phyloP scores from a whole-genome alignment of 2,888 invertebrate species.

The Anaspis maculata region DNA sequence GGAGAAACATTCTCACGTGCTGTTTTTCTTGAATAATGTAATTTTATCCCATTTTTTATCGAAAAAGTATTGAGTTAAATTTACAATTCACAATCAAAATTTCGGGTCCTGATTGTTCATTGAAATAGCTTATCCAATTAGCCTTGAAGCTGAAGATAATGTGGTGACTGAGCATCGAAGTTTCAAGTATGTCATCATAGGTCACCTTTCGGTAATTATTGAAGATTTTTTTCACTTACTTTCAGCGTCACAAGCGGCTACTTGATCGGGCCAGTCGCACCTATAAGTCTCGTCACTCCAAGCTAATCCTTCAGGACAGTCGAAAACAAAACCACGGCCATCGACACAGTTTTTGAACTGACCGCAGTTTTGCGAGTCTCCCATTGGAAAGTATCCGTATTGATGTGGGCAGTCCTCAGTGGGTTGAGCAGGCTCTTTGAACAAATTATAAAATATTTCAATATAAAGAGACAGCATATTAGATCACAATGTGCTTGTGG shows the following conservation, averaged over 20 bases:
- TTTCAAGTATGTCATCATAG: not conserved
- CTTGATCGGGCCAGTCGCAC: conserved; percentile 86
- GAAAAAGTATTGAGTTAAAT: too few relatives aligned
- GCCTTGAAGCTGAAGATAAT: too few relatives aligned
- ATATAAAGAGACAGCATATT: conserved; percentile 1
- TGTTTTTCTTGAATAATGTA: too few relatives aligned
- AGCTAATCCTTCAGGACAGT: conserved; percentile 79
- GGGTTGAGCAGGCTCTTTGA: conserved; percentile 58
- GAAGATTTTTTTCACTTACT: conserved; percentile 50
- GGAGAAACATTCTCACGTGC: too few relatives aligned
- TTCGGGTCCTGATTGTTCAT: too few relatives aligned
- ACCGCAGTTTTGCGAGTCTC: conserved; percentile 60
- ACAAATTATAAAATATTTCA: not conserved
- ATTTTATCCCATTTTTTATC: too few relatives aligned
- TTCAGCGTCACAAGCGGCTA: conserved; percentile 71
- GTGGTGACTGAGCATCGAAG: too few relatives aligned
- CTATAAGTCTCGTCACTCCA: conserved; percentile 53
- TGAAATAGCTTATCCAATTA: too few relatives aligned
- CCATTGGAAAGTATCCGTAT: conserved; percentile 71
- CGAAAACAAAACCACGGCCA: conserved; percentile 62
- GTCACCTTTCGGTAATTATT: not conserved
- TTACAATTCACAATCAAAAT: too few relatives aligned
- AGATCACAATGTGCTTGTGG: not conserved
- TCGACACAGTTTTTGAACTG: conserved; percentile 75
- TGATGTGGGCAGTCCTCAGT: conserved; percentile 76